Evolutionary conservation across 2,888 invertebrate genomes (phyloP), one percentile per base, ranked within the genome.

Genomic region (Polyommatus icarus): DNA sequence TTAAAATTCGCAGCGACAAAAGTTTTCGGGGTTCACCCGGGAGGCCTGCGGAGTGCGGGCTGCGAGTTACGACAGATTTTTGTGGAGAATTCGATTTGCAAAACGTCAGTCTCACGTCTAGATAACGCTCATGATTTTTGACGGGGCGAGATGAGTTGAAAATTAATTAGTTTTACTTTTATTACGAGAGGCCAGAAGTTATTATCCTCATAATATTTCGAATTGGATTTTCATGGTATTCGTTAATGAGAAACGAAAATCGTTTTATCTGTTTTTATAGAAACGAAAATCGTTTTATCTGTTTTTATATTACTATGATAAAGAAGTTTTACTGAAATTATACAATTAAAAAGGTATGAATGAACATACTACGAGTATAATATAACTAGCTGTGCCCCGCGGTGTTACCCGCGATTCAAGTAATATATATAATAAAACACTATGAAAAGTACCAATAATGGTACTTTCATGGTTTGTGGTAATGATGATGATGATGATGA

Each of bases 1-100:
- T 91, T 88, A 89, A 87, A 91, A 89, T 87, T 89, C 87, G 88
- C 85, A 85, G 88, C 86, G 89, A 87, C 87, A 84, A 87, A 91
- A 93, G 88, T 92, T 91, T 89, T 89, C 90, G 88, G 87, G 86
- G 85, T 86, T 84, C 85, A 83, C 84, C 82, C 87, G 59, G 12
- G 57, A 73, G 54, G 57, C n/a, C 77, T 8, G 36, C 76, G 54
- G 57, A 10, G 72, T 8, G 36, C 76, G 54, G 57, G 12, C 77
- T 8, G 36, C 76, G 67, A 67, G 29, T 29, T 54, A 75, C 75
- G 54, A 73, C 29, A 77, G 18, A 59, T 77, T 77, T 77, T 59
- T 32, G 73, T 18, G 32, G 12, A 7, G 24, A 77, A 77, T 72
- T 73, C 77, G 72, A 77, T 77, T 77, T 77, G 72, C 57, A 50